A percentile compares a stretch with the other conserved stretches of the same genome.
Conservation (phyloP, 2,888 invertebrate species). For the Heteropelma amictum region DNA sequence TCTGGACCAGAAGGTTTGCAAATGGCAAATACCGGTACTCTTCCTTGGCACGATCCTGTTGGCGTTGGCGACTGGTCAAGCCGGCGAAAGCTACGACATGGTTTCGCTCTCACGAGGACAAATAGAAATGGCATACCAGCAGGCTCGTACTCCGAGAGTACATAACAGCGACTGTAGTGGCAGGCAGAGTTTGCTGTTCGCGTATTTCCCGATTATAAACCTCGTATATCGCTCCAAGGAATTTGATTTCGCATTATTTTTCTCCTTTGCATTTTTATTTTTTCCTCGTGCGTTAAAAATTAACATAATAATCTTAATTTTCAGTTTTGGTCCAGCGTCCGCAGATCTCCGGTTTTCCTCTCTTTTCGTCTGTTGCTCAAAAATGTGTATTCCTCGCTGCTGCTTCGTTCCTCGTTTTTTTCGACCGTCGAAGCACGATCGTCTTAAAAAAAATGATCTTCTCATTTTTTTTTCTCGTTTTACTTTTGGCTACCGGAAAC, state of each 20-base stretch:
- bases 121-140: conserved; percentile 70
- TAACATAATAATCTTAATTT: too few species aligned
- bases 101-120: conserved; percentile 76
- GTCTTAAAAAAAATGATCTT: too few species aligned
- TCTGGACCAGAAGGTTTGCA: conserved; percentile 14
- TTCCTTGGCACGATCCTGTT: conserved; percentile 32
- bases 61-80: conserved; percentile 60
- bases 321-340: too few species aligned
- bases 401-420: too few species aligned
- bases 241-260: neutral
- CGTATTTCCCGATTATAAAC: conserved; percentile 25
- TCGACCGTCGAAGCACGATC: too few species aligned
- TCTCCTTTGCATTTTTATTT: neutral
- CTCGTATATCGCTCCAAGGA: neutral
- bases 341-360: too few species aligned
- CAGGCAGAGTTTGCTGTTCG: conserved; percentile 69
- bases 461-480: too few species aligned
- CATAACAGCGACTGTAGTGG: conserved; percentile 71
- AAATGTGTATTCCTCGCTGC: too few species aligned
- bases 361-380: too few species aligned
- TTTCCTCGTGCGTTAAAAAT: too few species aligned
- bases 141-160: conserved; percentile 47
- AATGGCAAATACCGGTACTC: conserved; percentile 27
- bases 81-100: conserved; percentile 72
- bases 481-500: too few species aligned